Percentiles rank a stretch among this genome's conserved stretches.
Conservation (phyloP, 1,140 invertebrate genomes). For the Euschistus heros region DNA sequence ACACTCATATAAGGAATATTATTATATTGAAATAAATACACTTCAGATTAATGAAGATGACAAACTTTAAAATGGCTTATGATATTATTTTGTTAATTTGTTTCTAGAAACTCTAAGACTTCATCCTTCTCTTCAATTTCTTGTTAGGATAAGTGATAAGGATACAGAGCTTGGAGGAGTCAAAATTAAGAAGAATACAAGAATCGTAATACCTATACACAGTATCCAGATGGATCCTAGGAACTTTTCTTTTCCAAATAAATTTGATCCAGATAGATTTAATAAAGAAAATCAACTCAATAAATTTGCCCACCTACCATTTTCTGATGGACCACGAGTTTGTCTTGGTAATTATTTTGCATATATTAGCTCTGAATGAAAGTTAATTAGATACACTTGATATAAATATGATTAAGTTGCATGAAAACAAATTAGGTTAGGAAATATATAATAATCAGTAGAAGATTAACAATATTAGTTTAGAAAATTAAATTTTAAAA, state of each 20-base stretch:
- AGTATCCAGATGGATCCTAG: slow-evolving; percentile 36
- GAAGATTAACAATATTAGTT: too few relatives aligned
- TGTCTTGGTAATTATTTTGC: slow-evolving; percentile 40
- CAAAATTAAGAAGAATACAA: slow-evolving; percentile 25
- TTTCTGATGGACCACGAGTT: slow-evolving; percentile 47
- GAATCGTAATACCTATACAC: slow-evolving; percentile 37
- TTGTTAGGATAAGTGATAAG: slow-evolving; percentile 41
- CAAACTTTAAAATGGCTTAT: neutral
- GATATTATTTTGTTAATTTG: neutral
- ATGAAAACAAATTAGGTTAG: too few relatives aligned
- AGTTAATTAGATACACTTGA: too few relatives aligned
- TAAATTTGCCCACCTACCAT: slow-evolving; percentile 39
- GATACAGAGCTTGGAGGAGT: slow-evolving; percentile 32
- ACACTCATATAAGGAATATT: neutral
- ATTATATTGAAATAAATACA: neutral
- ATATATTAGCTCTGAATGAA: too few relatives aligned
- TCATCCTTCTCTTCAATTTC: slow-evolving; percentile 38
- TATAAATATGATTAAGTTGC: too few relatives aligned
- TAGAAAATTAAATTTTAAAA: too few relatives aligned
- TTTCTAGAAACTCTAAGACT: slow-evolving; percentile 43
- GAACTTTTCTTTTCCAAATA: slow-evolving; percentile 34
- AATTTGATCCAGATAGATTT: slow-evolving; percentile 37
- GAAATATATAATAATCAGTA: too few relatives aligned
- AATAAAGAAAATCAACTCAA: slow-evolving; percentile 29
- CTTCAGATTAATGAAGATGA: neutral